These are phyloP conservation scores for Entomobrya proxima DNA, from an alignment of 2,888 invertebrate species.

Conservation along the genomic window DNA sequence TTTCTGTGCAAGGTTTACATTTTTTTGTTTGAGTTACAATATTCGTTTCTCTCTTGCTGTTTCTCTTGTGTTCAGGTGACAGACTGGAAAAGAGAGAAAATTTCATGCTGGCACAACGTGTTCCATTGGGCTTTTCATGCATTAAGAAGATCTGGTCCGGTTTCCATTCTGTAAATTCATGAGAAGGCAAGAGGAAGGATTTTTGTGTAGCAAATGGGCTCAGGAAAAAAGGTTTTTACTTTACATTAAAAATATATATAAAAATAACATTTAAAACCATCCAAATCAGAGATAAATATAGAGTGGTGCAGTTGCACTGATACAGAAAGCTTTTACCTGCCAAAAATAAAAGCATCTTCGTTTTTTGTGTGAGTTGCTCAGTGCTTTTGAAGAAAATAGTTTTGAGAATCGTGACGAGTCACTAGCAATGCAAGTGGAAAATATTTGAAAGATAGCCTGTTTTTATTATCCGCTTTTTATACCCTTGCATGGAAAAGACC, in stretches of 20 bases:
- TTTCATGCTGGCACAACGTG: slow-evolving; percentile 35
- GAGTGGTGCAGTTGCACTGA: not conserved
- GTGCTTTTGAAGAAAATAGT: not conserved
- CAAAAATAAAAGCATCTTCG: slow-evolving; percentile 1
- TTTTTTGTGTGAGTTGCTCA: not conserved
- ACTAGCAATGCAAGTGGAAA: too few relatives aligned
- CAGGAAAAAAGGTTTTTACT: slow-evolving; percentile 11
- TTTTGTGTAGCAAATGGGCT: slow-evolving; percentile 36
- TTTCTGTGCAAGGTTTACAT: not conserved
- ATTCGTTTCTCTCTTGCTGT: slow-evolving; percentile 22
- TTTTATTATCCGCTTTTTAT: too few relatives aligned
- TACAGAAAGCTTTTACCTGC: slow-evolving; percentile 30
- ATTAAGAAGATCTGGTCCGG: not conserved
- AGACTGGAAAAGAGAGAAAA: slow-evolving; percentile 9
- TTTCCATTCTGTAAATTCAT: slow-evolving; percentile 28
- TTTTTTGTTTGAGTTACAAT: slow-evolving; percentile 4
- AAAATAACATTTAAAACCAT: slow-evolving; percentile 7
- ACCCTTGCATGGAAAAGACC: too few relatives aligned
- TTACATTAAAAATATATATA: not conserved
- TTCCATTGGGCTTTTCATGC: slow-evolving; percentile 21
- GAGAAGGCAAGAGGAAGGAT: slow-evolving; percentile 23
- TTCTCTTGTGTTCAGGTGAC: slow-evolving; percentile 32
- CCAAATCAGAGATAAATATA: slow-evolving; percentile 1
- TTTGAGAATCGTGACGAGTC: too few relatives aligned
- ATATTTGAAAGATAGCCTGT: too few relatives aligned